Base-by-base conservation (phyloP, 2,888 invertebrate species). In the Trimorus sp. region DNA sequence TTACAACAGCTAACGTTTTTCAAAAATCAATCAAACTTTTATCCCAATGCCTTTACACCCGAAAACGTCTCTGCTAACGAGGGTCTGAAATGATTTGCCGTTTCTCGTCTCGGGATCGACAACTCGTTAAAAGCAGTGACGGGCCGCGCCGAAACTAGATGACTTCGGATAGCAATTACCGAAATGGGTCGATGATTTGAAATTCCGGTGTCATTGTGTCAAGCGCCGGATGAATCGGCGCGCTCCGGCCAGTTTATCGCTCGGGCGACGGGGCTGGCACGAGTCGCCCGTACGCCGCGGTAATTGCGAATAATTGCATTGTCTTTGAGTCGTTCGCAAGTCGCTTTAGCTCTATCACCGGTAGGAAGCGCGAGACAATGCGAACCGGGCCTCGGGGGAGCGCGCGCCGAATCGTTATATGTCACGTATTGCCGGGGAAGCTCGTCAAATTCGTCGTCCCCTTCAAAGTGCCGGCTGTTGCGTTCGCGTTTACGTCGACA, bases 291-390 rank as follows among this genome's bases (percentile, higher is more conserved):
- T 87, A 89, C 88, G 89, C 89, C 89, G 89, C 87, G 86, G 90
- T 91, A 91, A 91, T 91, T 91, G 90, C 90, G 90, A 91, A 91
- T 91, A 91, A 91, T 91, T 91, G 90, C 89, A 91, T 91, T 91
- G 91, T 90, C 91, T 91, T 91, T 88, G 89, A 91, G 90, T 89
- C 88, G 89, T 89, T 89, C 87, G 86, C 85, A 85, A 86, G 85
- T 88, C 83, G 85, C 84, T 85, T 82, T 80, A 78, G 76, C 80
- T 78, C 70, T 66, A 70, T 77, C 53, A 68, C 48, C 45, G 51
- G 63, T 60, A 71, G 77, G 74, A 66, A 68, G 79, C 62, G 68
- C 68, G 51, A 60, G 74, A 74, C 70, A 66, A 73, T 66, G 53
- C 60, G 26, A 74, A 77, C 53, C 59, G 66, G 62, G 79, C 59